Evolutionary conservation across 1,140 invertebrate species (phyloP).

Genomic region (Drosophila virilis): DNA sequence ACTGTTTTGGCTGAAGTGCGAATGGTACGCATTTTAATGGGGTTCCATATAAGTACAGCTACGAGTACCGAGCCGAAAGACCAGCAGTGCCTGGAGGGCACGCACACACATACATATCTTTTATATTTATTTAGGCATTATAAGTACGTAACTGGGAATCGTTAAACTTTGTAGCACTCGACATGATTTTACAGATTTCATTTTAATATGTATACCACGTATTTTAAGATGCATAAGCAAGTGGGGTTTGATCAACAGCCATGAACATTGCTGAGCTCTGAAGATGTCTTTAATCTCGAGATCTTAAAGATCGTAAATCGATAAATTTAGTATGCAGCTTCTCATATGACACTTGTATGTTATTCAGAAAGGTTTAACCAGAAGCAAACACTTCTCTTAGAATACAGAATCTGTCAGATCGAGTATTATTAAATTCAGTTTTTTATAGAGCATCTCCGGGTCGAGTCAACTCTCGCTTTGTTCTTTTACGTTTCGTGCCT

Average conservation of each 20-base stretch:
- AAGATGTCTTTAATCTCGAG: too few relatives aligned
- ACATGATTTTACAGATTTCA: conserved; percentile 68
- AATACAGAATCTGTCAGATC: too few relatives aligned
- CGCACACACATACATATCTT: neutral
- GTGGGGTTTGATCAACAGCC: neutral
- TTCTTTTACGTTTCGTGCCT: conserved; percentile 11
- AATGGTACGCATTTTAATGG: conserved; percentile 50
- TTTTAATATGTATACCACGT: conserved; percentile 16
- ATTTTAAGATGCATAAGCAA: neutral
- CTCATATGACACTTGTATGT: too few relatives aligned
- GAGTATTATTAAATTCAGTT: neutral
- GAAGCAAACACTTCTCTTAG: too few relatives aligned
- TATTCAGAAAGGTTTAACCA: too few relatives aligned
- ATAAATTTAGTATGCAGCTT: too few relatives aligned
- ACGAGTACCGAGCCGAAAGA: conserved; percentile 12
- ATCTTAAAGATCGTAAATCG: too few relatives aligned
- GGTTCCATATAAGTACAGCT: conserved; percentile 55
- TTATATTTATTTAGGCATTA: conserved; percentile 43
- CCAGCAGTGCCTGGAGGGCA: conserved; percentile 24
- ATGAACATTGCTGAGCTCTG: too few relatives aligned
- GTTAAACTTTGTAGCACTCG: conserved; percentile 64
- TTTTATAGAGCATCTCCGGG: conserved; percentile 13
- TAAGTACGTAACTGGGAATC: conserved; percentile 55
- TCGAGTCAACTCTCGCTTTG: neutral
- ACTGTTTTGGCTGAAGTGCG: conserved; percentile 18